Evolutionary conservation across 1,140 invertebrate species (phyloP), one percentile per base, ranked within the genome.

Genomic region (Orchestia grillus): DNA sequence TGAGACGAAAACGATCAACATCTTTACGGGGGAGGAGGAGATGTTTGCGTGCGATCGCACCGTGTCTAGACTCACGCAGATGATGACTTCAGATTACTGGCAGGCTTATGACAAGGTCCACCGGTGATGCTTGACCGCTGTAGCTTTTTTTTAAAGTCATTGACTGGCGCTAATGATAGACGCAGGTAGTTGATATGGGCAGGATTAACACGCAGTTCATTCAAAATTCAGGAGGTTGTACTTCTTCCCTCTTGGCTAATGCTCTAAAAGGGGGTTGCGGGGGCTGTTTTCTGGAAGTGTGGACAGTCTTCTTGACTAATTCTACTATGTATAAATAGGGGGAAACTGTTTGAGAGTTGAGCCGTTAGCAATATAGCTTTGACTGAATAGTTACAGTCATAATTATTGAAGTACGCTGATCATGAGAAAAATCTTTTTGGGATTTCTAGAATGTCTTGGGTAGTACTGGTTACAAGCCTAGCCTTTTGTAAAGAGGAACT

Each of bases 1-100:
- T 96, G 97, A 57, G n/a, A 96, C 96, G 0, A 96, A 96, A 40
- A 95, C 44, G 41, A 96, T 97, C 16, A 99, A 98, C 97, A 98
- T 99, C 97, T 99, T 99, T 97, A 99, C 99, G 44, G 99, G 99
- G 0, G 99, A 99, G 97, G 99, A 99, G 97, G 99, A 99, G 98
- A 97, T 99, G 96, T 99, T 99, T 98, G 99, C 99, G 19, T 99
- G 99, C 97, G 99, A 99, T 97, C 98, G 99, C 96, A 99, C 99
- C 41, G 97, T 99, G 36, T 99, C 99, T 0, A 97, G 99, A 95
- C 98, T 99, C 44, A 98, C 98, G 95, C 99, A 99, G 98, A 99
- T 99, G 97, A 96, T 96, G 95, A 96, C 97, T 0, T 62, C 91
- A 36, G 96, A 96, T 40, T 97, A 97, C 87, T 97, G 96, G 97